phyloP scores from a whole-genome alignment of 2,113 vertebrate species.

The Jaculus jaculus region DNA sequence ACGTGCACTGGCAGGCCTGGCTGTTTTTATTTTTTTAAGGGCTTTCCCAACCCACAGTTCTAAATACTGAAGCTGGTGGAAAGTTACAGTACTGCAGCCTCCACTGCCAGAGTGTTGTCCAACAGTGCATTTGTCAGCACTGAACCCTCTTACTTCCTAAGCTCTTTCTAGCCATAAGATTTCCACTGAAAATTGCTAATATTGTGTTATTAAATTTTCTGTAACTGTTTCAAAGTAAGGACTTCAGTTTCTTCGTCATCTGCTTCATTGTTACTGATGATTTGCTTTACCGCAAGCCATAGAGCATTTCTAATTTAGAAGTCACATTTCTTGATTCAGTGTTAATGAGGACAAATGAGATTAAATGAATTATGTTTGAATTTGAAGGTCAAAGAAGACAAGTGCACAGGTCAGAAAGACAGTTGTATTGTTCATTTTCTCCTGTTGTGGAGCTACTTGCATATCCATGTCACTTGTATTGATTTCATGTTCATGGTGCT shows the following conservation, averaged over 20 bases:
- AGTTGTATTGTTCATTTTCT: conserved; percentile 12
- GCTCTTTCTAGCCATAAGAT: neutral
- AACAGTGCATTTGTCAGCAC: neutral
- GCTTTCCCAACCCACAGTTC: neutral
- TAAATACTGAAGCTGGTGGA: conserved; percentile 9
- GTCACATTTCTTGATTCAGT: conserved; percentile 11
- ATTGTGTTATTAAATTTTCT: neutral
- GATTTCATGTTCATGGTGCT: neutral
- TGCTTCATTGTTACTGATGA: neutral
- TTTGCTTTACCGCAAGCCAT: neutral
- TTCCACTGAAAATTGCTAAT: conserved; percentile 36
- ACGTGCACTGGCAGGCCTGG: no score
- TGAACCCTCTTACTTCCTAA: neutral
- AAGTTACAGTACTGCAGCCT: neutral
- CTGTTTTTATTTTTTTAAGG: neutral
- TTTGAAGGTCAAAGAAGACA: neutral
- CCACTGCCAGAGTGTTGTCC: neutral
- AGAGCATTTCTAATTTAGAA: neutral
- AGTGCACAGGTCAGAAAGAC: neutral
- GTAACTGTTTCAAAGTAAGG: conserved; percentile 1
- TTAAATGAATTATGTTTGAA: conserved; percentile 45
- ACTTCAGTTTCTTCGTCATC: neutral
- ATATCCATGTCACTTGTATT: conserved; percentile 7
- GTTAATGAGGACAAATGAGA: neutral
- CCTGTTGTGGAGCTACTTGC: neutral